Base-by-base conservation (phyloP, 2,797 vertebrate species). In the Catostomus latipinnis region DNA sequence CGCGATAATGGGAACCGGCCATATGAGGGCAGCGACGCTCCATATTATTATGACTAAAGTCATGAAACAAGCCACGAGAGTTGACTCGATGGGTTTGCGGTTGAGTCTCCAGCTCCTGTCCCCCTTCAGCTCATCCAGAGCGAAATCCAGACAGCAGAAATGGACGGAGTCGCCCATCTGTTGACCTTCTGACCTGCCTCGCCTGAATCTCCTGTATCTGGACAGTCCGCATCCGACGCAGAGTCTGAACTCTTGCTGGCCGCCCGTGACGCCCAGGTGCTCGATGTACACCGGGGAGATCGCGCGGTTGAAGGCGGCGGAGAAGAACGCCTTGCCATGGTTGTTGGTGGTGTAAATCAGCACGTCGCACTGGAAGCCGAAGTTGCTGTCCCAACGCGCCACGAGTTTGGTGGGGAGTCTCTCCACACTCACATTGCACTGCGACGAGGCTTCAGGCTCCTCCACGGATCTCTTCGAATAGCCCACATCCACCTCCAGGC, bases 1-100 rank as follows among this genome's bases (percentile, higher is more conserved):
- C 89, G 98, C 98, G 94, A 99, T 99, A 91, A 99, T 99, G 70
- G 98, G 98, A 65, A 99, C 98, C 57, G 98, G 98, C 98, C 98
- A 99, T 94, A 99, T 99, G 96, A 99, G 97, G 91, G 97, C 97
- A 93, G 98, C 98, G 93, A 99, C 98, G 88, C 97, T 99, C 98
- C 98, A 99, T 89, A 99, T 96, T 66, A 99, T 98, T 90, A 99
- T 99, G 81, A 99, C 98, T 89, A 99, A 88, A 90, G 98, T 99
- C 98, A 99, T 99, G 91, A 99, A 99, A 88, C 98, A 99, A 72
- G 98, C 97, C 91, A 99, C 97, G 88, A 98, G 93, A 82, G 98
- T 99, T 53, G 97, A 98, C 90, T 99, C 98, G 90, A 99, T 97
- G 88, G 98, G 98, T 82, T 98, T 99, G 82, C 98, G 95, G 94